Evolutionary conservation across 2,888 invertebrate genomes (phyloP).

Genomic region (Noctua fimbriata): DNA sequence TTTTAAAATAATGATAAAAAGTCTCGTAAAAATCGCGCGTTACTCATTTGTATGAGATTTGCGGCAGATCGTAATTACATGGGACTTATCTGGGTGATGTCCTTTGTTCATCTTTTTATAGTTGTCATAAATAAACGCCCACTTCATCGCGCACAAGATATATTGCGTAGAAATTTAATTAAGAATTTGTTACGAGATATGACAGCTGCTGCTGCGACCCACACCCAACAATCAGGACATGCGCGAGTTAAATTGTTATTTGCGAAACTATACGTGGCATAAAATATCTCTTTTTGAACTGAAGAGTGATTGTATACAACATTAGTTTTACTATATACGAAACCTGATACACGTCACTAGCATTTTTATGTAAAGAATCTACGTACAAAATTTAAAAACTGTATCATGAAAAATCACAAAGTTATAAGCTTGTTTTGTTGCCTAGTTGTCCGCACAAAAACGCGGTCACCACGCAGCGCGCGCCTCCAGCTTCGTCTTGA

Average conservation of each 20-base stretch:
- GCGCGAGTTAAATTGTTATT: conserved; percentile 29
- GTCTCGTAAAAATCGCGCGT: conserved; percentile 34
- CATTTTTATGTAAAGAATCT: too few species aligned
- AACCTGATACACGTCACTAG: too few species aligned
- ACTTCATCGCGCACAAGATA: conserved; percentile 73
- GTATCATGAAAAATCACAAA: too few species aligned
- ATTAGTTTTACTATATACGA: too few species aligned
- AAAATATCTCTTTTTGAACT: conserved; percentile 9
- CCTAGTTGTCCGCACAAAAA: too few species aligned
- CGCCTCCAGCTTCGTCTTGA: too few species aligned
- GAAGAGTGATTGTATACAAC: conserved; percentile 10
- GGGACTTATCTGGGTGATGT: conserved; percentile 74
- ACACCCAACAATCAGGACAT: conserved; percentile 53
- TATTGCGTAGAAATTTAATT: conserved; percentile 82
- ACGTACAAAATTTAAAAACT: too few species aligned
- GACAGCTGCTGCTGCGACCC: conserved; percentile 63
- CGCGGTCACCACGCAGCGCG: too few species aligned
- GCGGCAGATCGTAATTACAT: conserved; percentile 72
- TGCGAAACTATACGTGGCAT: conserved; percentile 13
- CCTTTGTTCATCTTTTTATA: conserved; percentile 83
- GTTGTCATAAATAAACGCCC: conserved; percentile 82
- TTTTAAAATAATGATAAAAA: conserved; percentile 58
- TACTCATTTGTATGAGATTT: conserved; percentile 62
- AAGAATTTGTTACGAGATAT: conserved; percentile 73
- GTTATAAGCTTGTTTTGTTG: too few species aligned